phyloP scores from a whole-genome alignment of 2,113 vertebrate species.

The Sclerurus mexicanus region DNA sequence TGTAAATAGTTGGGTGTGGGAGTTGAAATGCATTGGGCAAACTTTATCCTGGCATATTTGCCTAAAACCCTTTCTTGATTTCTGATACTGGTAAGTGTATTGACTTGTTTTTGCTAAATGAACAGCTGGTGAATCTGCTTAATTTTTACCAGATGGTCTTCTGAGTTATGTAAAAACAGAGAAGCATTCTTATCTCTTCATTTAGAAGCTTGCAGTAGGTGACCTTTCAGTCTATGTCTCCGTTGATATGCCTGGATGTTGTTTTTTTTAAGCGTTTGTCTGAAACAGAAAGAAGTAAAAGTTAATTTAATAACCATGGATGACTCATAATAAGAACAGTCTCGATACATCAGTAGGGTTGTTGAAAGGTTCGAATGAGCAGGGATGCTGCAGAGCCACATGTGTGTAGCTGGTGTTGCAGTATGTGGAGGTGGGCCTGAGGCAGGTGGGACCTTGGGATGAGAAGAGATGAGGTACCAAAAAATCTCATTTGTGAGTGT shows the following conservation, averaged over 20 bases:
- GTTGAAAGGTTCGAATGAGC: not conserved
- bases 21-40: not conserved
- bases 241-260: not conserved
- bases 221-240: conserved; percentile 29
- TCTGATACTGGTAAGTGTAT: not conserved
- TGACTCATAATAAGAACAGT: conserved; percentile 41
- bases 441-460: not conserved
- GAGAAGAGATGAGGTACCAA: not conserved
- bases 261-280: not conserved
- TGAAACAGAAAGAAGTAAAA: conserved; percentile 49
- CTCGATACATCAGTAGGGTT: not conserved
- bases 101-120: not conserved
- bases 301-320: not conserved
- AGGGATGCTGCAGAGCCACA: not conserved
- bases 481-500: not conserved
- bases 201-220: conserved; percentile 8
- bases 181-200: not conserved
- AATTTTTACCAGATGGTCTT: conserved; percentile 36
- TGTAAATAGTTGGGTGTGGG: not conserved
- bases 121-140: conserved; percentile 18
- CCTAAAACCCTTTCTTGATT: not conserved
- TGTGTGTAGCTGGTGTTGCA: not conserved
- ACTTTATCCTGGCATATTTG: not conserved
- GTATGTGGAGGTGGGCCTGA: not conserved
- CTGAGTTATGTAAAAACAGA: conserved; percentile 5